Conservation (phyloP, 2,797 vertebrate species). For the Gambusia yucatana region DNA sequence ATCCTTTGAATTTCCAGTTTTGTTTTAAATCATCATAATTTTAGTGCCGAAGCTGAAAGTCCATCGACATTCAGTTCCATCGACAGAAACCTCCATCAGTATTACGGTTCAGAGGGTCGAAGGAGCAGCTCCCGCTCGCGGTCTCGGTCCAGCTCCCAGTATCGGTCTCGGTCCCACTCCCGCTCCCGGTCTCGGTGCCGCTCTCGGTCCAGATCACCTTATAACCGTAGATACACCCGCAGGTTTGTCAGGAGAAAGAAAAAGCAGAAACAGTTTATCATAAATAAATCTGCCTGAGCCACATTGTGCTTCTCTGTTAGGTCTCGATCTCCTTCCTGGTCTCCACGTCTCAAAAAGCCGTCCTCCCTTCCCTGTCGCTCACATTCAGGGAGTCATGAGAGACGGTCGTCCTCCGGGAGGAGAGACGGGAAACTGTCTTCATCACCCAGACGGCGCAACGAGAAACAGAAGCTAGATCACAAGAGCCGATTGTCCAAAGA, state of each 20-base stretch:
- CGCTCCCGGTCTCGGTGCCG: not conserved
- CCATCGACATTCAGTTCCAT: constrained; percentile 1
- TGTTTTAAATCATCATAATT: not conserved
- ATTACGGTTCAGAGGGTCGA: constrained; percentile 71
- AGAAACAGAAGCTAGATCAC: not conserved
- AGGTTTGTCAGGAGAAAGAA: constrained; percentile 31
- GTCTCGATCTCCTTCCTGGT: constrained; percentile 61
- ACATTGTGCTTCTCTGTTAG: constrained; percentile 7
- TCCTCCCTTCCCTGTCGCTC: constrained; percentile 19
- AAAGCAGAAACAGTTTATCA: not conserved
- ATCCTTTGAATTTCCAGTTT: not conserved
- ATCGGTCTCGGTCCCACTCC: not conserved
- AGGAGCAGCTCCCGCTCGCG: not conserved
- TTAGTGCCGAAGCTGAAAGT: not conserved
- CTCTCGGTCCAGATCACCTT: constrained; percentile 30
- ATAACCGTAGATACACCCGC: constrained; percentile 27
- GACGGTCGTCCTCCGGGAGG: fast-evolving
- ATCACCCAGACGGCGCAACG: not conserved
- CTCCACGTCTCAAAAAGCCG: constrained; percentile 24
- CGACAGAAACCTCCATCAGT: not conserved
- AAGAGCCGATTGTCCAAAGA: not conserved
- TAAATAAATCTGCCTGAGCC: not conserved
- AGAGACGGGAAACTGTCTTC: not conserved
- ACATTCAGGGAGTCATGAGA: constrained; percentile 17
- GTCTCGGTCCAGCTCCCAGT: constrained; percentile 33